Evolutionary conservation across 2,888 invertebrate genomes (phyloP).

Genomic region (Adineta ricciae): DNA sequence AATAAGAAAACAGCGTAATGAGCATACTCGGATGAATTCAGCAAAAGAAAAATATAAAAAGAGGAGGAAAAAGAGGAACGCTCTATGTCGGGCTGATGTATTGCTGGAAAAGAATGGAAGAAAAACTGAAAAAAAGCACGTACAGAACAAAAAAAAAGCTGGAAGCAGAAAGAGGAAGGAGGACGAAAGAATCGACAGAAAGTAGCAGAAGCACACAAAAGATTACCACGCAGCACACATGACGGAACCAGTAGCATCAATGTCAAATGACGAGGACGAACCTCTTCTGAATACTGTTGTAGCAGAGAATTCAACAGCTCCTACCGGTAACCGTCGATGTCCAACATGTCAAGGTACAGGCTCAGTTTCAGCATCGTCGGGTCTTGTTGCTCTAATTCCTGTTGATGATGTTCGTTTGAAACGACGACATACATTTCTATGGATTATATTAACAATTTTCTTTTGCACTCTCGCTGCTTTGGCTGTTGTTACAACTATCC

Average conservation of each 20-base stretch:
- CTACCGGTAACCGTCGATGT: background rate
- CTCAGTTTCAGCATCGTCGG: background rate
- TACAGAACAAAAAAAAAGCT: background rate
- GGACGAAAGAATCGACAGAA: too few relatives aligned
- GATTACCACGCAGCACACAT: background rate
- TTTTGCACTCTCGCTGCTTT: background rate
- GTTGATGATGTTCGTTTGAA: background rate
- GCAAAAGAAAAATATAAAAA: too few relatives aligned
- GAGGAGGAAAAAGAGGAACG: background rate
- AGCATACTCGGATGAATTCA: background rate
- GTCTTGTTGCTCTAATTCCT: conserved; percentile 1
- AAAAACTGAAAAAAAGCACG: background rate
- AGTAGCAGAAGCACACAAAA: background rate
- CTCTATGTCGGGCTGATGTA: background rate
- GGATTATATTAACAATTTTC: conserved; percentile 11
- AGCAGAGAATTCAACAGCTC: background rate
- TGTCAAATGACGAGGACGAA: background rate
- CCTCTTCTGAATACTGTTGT: background rate
- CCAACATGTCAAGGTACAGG: conserved; percentile 20
- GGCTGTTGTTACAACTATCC: background rate
- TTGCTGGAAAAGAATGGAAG: background rate
- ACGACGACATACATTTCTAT: background rate
- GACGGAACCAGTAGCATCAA: background rate
- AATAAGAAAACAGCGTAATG: background rate
- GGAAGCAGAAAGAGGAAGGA: background rate